Evolutionary conservation across 2,888 invertebrate species (phyloP), one percentile per base, ranked within the genome.

Genomic region (Drosophila tanythrix): DNA sequence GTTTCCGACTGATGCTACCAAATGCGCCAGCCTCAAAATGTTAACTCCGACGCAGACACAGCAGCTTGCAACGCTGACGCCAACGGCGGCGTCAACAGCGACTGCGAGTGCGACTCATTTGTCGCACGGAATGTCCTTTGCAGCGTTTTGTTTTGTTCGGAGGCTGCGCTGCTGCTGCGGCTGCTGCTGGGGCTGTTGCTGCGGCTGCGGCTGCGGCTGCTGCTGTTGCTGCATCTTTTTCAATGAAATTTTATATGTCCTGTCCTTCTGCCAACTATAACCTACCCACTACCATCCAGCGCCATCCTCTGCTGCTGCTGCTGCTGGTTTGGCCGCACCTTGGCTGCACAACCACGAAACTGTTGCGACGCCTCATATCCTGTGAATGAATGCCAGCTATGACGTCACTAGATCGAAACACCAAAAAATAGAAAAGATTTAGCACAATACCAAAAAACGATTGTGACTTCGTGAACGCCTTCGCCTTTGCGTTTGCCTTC

Each of bases 361-460:
- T 36, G 15, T 33, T 29, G 27, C 53, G 64, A 58, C 40, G 79
- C 36, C 76, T 59, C 70, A 80, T 78, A 89, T 90, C 88, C 90
- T 91, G 92, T 92, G 91, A 92, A 92, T 92, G 91, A 92, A 92
- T 91, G 91, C 89, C 91, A 90, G 83, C 81, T 69, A 81, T 91
- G 91, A 92, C 92, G 91, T 92, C 92, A 92, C 71, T 35, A 55
- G 74, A 72, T 62, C 38, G 35, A 29, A 33, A 10, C 29, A 46
- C 43, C 25, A 57, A 50, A 36, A 15, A 46, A 25, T 10, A 46
- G 25, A 27, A 27, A 27, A 27, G 27, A 27, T 27, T 33, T 33
- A 27, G 48, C 48, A 48, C 27, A 50, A 50, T 33, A 3, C 33
- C 33, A 50, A 18, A 50, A 51, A 51, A 5, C 31, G 51, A 27